These are phyloP conservation scores for Cyclopterus lumpus DNA, from an alignment of 2,797 vertebrate genomes.

Conservation along the genomic window DNA sequence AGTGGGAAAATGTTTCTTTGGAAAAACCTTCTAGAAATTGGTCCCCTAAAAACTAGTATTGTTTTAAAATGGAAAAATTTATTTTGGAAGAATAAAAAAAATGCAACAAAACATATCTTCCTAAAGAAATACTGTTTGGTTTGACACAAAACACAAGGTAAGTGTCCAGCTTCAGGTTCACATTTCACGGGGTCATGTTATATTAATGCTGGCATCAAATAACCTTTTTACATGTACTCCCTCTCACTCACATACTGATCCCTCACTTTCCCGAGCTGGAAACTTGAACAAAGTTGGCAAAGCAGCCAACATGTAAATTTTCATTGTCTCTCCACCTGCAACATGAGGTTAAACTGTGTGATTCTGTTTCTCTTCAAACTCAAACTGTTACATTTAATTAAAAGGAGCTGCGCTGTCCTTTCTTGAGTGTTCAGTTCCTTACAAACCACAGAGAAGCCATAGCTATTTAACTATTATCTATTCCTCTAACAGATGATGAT, in stretches of 20 bases:
- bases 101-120: neutral
- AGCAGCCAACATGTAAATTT: slow-evolving; percentile 26
- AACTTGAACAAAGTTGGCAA: slow-evolving; percentile 29
- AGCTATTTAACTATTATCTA: neutral
- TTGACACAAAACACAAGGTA: neutral
- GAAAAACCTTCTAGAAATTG: neutral
- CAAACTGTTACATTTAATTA: slow-evolving; percentile 36
- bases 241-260: neutral
- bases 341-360: slow-evolving; percentile 4
- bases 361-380: slow-evolving; percentile 44
- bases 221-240: slow-evolving; percentile 1
- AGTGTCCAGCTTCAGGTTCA: neutral
- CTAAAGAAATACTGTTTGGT: neutral
- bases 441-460: slow-evolving; percentile 38
- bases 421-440: neutral
- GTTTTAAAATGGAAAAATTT: neutral
- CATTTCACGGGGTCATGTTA: neutral
- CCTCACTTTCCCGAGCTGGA: neutral
- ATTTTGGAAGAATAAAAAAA: slow-evolving; percentile 1
- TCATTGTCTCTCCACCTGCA: slow-evolving; percentile 35
- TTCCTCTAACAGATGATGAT: neutral
- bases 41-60: neutral
- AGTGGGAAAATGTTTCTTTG: neutral
- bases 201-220: slow-evolving; percentile 13
- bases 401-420: slow-evolving; percentile 1